Conservation (phyloP, 2,113 vertebrate species). For the Callithrix jacchus region DNA sequence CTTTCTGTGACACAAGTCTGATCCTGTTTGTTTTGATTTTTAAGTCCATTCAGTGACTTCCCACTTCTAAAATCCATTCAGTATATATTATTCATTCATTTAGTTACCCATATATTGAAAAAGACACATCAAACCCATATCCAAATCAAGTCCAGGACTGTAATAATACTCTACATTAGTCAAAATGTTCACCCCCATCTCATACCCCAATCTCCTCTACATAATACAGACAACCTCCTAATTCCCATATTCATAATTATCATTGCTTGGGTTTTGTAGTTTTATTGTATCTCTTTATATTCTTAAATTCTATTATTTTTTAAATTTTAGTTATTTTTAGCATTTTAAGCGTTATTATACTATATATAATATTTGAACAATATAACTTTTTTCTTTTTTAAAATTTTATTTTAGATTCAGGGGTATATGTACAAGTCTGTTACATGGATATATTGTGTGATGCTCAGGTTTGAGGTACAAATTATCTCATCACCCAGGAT, state of each 20-base stretch:
- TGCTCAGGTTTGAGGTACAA: too few relatives aligned
- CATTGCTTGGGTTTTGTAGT: background rate
- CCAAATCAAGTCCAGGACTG: background rate
- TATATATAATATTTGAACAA: background rate
- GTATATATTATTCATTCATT: background rate
- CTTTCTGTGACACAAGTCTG: background rate
- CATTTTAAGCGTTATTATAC: background rate
- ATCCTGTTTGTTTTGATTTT: background rate
- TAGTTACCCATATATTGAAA: background rate
- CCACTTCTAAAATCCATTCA: background rate
- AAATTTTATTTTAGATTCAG: too few relatives aligned
- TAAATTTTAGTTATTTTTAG: background rate
- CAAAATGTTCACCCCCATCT: background rate
- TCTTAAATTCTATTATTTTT: background rate
- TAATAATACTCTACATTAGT: background rate
- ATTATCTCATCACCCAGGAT: too few relatives aligned
- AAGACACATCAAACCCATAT: background rate
- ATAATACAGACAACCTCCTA: background rate
- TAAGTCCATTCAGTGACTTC: background rate
- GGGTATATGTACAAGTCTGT: too few relatives aligned
- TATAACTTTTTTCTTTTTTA: background rate
- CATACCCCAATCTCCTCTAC: accelerated
- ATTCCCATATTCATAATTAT: background rate
- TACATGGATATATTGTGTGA: too few relatives aligned
- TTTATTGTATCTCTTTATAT: background rate